Percentiles rank a stretch among this genome's conserved stretches.
phyloP scores from a whole-genome alignment of 2,888 invertebrate genomes.

The Sialis fuliginosa region DNA sequence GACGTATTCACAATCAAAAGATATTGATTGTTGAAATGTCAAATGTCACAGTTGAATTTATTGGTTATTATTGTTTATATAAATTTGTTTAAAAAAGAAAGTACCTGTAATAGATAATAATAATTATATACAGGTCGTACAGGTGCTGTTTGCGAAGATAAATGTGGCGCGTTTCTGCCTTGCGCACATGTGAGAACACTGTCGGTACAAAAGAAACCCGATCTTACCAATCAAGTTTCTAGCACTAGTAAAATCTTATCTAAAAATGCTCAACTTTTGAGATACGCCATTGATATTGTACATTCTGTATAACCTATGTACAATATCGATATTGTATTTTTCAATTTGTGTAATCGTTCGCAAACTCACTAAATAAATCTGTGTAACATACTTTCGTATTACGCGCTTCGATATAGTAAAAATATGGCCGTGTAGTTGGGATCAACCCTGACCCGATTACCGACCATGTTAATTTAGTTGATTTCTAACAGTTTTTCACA shows the following conservation, averaged over 20 bases:
- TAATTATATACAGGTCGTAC: no score
- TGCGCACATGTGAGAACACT: conserved; percentile 4
- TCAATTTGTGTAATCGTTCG: neutral
- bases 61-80: no score
- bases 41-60: no score
- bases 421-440: conserved; percentile 69
- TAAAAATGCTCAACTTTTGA: conserved; percentile 8
- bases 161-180: neutral
- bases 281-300: neutral
- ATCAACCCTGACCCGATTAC: conserved; percentile 22
- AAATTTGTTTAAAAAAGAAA: no score
- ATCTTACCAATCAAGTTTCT: conserved; percentile 3
- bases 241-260: conserved; percentile 6
- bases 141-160: no score
- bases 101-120: no score
- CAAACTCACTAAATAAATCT: neutral
- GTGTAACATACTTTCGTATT: conserved; percentile 1
- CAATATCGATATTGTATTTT: neutral
- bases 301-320: neutral
- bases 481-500: conserved; percentile 15
- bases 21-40: no score
- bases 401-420: conserved; percentile 15
- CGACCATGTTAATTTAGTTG: conserved; percentile 17
- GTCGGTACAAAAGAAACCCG: conserved; percentile 8
- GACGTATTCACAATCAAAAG: no score